A percentile compares a stretch with the other conserved stretches of the same genome.
Conservation (phyloP, 2,888 invertebrate species). For the Agonopterix heracliana region DNA sequence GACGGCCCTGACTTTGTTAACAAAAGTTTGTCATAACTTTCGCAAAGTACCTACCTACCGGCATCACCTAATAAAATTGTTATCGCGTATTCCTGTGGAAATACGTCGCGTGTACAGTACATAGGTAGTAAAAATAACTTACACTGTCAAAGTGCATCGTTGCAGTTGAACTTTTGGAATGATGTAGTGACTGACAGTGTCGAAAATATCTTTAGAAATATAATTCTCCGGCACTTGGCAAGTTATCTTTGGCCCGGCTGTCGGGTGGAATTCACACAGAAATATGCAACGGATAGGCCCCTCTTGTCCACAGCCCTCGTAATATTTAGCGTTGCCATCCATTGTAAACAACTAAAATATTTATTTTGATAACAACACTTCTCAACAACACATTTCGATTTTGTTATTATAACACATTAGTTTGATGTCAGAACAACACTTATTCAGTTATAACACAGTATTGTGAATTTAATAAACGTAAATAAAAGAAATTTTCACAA, state of each 20-base stretch:
- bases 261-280: constrained; percentile 85
- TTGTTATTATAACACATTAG: not conserved
- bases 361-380: constrained; percentile 14
- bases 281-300: constrained; percentile 86
- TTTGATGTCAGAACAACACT: not conserved
- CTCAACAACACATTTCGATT: constrained; percentile 18
- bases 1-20: too few species aligned
- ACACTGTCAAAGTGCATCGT: constrained; percentile 87
- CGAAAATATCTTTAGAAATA: constrained; percentile 88
- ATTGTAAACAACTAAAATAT: constrained; percentile 36
- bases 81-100: too few species aligned
- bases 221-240: constrained; percentile 88
- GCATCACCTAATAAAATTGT: too few species aligned
- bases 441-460: too few species aligned
- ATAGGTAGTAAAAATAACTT: constrained; percentile 45
- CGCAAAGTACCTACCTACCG: too few species aligned
- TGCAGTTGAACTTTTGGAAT: constrained; percentile 90
- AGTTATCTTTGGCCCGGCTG: constrained; percentile 85
- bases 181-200: constrained; percentile 87
- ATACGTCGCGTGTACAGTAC: not conserved
- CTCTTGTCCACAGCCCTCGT: constrained; percentile 79
- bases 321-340: constrained; percentile 67
- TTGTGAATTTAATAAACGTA: constrained; percentile 26
- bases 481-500: constrained; percentile 22
- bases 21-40: too few species aligned